A percentile compares a stretch with the other conserved stretches of the same genome.
phyloP scores from a whole-genome alignment of 2,888 invertebrate species.

The Seira sanloemensis region DNA sequence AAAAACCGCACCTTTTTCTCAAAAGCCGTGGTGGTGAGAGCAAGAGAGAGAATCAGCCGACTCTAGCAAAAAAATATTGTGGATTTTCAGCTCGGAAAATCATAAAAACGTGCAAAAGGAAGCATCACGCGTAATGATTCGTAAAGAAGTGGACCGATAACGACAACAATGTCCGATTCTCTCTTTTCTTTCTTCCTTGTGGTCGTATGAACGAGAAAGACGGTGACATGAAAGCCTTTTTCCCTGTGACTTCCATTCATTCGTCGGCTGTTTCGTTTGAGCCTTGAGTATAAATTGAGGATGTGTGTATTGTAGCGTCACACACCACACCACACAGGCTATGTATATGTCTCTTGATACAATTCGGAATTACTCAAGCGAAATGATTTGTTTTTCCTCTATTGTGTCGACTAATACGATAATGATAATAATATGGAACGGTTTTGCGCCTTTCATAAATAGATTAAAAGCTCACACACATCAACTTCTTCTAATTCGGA shows the following conservation, averaged over 20 bases:
- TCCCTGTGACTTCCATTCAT: neutral
- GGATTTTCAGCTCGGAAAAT: conserved; percentile 4
- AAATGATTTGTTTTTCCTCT: conserved; percentile 44
- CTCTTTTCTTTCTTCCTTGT: neutral
- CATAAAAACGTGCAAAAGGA: conserved; percentile 29
- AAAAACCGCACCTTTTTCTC: conserved; percentile 47
- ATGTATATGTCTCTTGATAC: conserved; percentile 12
- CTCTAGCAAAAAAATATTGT: neutral
- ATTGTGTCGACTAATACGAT: conserved; percentile 4
- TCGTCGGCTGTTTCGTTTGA: conserved; percentile 17
- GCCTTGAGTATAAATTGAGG: too few relatives aligned
- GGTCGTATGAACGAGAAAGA: conserved; percentile 7
- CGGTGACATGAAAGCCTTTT: conserved; percentile 40
- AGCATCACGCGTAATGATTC: conserved; percentile 51
- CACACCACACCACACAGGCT: neutral
- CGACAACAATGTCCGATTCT: conserved; percentile 28
- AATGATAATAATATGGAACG: neutral
- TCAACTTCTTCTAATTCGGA: too few relatives aligned
- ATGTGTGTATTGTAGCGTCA: neutral
- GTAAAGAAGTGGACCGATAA: conserved; percentile 60
- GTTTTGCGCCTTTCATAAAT: neutral
- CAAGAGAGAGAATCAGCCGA: conserved; percentile 23
- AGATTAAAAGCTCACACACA: too few relatives aligned
- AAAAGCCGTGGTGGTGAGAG: too few relatives aligned
- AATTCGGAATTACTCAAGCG: conserved; percentile 55